phyloP scores from a whole-genome alignment of 2,113 vertebrate genomes.

The Theristicus caerulescens region DNA sequence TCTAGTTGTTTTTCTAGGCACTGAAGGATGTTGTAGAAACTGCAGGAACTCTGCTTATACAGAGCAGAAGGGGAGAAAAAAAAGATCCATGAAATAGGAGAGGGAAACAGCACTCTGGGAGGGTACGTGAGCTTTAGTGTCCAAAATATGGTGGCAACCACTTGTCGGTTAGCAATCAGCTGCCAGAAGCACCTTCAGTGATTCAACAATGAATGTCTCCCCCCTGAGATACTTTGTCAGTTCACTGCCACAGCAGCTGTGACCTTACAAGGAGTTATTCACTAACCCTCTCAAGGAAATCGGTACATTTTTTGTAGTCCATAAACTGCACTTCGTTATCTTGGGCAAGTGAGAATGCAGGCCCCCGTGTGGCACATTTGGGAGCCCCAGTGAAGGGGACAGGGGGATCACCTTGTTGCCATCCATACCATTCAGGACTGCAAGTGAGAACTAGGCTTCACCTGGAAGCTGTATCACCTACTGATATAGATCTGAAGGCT shows the following conservation, averaged over 20 bases:
- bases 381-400: not conserved
- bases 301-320: not conserved
- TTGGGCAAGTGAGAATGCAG: not conserved
- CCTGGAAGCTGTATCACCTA: not conserved
- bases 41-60: not conserved
- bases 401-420: not conserved
- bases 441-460: not conserved
- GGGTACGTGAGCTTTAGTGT: not conserved
- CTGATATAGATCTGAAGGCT: not conserved
- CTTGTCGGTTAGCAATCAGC: not conserved
- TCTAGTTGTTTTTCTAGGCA: not conserved
- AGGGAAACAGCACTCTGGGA: not conserved
- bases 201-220: not conserved
- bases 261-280: not conserved
- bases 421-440: not conserved
- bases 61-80: not conserved
- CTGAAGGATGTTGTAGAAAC: not conserved
- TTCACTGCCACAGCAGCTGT: not conserved
- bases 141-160: not conserved
- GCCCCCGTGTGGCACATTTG: rapidly evolving
- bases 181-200: not conserved
- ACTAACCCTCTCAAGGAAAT: not conserved
- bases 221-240: not conserved
- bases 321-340: not conserved
- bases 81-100: not conserved